Conservation (phyloP, 2,113 vertebrate species). For the Gracilinanus agilis region DNA sequence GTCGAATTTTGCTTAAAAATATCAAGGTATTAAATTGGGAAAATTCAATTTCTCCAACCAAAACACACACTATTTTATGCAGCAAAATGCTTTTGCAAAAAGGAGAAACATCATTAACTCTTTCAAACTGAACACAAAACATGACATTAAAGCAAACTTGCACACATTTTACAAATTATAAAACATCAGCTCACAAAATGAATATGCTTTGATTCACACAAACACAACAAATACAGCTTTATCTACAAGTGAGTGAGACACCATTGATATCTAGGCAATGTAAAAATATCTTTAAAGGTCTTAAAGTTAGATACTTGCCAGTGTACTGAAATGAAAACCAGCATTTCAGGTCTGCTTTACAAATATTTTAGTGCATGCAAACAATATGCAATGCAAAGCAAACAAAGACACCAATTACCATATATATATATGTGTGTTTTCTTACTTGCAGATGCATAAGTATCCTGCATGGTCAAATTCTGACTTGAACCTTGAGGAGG, state of each 20-base stretch:
- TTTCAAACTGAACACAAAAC: slow-evolving; percentile 68
- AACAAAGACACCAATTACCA: slow-evolving; percentile 76
- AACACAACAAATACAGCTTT: slow-evolving; percentile 66
- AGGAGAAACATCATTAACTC: slow-evolving; percentile 42
- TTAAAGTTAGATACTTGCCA: background rate
- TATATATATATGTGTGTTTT: slow-evolving; percentile 63
- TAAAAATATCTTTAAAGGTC: slow-evolving; percentile 57
- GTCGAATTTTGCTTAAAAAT: slow-evolving; percentile 57
- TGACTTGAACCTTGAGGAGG: slow-evolving; percentile 64
- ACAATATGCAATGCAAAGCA: slow-evolving; percentile 72
- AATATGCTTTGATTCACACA: slow-evolving; percentile 70
- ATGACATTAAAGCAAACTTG: slow-evolving; percentile 65
- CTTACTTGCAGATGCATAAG: slow-evolving; percentile 76
- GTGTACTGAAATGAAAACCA: slow-evolving; percentile 52
- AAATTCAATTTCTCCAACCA: slow-evolving; percentile 59
- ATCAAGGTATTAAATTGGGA: slow-evolving; percentile 53
- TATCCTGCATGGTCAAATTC: slow-evolving; percentile 73
- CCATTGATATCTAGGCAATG: slow-evolving; percentile 13
- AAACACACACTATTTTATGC: background rate
- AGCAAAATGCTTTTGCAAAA: slow-evolving; percentile 32
- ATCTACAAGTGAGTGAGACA: slow-evolving; percentile 29
- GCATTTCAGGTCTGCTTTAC: slow-evolving; percentile 62
- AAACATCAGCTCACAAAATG: slow-evolving; percentile 70
- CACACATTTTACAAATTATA: slow-evolving; percentile 66
- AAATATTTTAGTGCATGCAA: slow-evolving; percentile 62